Base-by-base conservation (phyloP, 1,140 invertebrate species). In the Sminthurides bifidus region DNA sequence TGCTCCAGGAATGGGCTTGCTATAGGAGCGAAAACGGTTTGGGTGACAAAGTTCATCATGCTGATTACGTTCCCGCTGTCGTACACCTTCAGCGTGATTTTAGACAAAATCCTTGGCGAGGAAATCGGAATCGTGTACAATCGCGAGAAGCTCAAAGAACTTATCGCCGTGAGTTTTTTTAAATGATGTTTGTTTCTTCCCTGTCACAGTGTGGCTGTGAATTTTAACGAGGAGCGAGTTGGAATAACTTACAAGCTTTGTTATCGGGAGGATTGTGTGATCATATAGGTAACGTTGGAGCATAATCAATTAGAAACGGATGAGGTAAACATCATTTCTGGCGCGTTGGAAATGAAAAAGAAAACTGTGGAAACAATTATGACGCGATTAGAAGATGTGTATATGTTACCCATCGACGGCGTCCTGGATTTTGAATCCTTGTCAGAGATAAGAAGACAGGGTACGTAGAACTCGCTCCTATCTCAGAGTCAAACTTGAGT, bases 51-150 rank as follows among this genome's bases (percentile, higher is more conserved):
- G 72, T 73, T 91, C 21, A 92, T 98, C 44, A 98, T 99, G 93
- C 70, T 84, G 0, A 60, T 98, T 14, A 98, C 95, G 2, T 93
- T 87, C 53, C 92, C 92, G 0, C 71, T 97, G 17, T 87, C 93
- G 27, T 98, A 85, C 71, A 93, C 94, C 0, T 86, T 96, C 37
- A 92, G 89, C 67, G 85, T 86, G 59, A 68, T 95, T n/a, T 74
- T 98, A 54, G 92, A 90, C 69, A 76, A 77, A 53, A 67, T 92
- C 54, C 77, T 98, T 1, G 93, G 95, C 0, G 88, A 91, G 72
- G 94, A 98, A 76, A 94, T 98, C 54, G 93, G 92, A 21, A 90
- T 87, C 68, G 89, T 94, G 2, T 98, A 98, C 73, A 94, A 94
- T 68, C 78, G 94, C 55, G 93, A 98, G 71, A 79, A 93, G 26